phyloP scores from a whole-genome alignment of 1,140 invertebrate species.

The Drosophila saltans region DNA sequence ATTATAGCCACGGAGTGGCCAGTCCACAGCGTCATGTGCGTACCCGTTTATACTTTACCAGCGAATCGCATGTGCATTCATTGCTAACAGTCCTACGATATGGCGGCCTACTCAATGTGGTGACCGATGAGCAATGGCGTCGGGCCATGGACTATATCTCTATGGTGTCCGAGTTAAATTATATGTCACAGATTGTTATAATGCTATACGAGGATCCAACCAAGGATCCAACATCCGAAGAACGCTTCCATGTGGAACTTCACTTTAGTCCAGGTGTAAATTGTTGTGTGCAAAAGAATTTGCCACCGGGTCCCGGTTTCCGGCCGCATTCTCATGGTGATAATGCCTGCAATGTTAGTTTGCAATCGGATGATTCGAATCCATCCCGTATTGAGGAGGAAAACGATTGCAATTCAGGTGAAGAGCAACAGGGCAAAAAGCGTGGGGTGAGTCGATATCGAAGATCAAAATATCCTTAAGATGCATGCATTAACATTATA shows the following conservation, averaged over 20 bases:
- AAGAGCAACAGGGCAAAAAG: conserved; percentile 58
- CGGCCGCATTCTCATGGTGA: conserved; percentile 95
- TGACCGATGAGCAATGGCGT: conserved; percentile 98
- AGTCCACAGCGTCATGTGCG: conserved; percentile 98
- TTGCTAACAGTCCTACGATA: conserved; percentile 97
- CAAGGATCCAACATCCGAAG: conserved; percentile 94
- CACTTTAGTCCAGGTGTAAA: conserved; percentile 99
- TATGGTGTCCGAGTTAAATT: conserved; percentile 98
- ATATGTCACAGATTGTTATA: conserved; percentile 99
- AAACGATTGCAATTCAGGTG: conserved; percentile 83
- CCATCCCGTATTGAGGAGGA: conserved; percentile 89
- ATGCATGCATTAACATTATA: not conserved
- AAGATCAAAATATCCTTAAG: no score
- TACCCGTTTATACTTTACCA: conserved; percentile 99
- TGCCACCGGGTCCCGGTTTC: conserved; percentile 96
- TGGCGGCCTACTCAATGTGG: conserved; percentile 94
- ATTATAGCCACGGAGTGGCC: conserved; percentile 98
- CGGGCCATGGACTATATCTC: conserved; percentile 99
- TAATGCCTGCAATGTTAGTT: conserved; percentile 52
- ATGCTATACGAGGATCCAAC: conserved; percentile 99
- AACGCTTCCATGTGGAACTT: conserved; percentile 97
- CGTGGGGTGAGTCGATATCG: conserved; percentile 28
- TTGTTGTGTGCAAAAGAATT: conserved; percentile 96
- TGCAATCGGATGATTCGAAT: conserved; percentile 75
- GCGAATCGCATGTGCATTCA: conserved; percentile 99